Conservation (phyloP, 2,888 invertebrate species). For the Parochlus steinenii region DNA sequence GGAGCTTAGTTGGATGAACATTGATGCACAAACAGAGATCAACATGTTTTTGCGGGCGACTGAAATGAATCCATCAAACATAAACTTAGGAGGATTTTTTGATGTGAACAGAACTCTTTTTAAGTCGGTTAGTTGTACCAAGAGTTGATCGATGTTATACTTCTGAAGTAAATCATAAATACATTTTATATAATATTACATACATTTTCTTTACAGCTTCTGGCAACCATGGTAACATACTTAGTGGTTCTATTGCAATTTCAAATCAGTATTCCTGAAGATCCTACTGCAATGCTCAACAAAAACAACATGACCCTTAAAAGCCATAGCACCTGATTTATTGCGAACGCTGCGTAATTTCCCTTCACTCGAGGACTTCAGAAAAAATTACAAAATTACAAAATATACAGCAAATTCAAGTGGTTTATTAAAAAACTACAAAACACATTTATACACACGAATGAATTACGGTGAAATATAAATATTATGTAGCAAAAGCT, state of each 20-base stretch:
- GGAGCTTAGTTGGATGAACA: conserved; percentile 54
- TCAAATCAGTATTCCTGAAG: conserved; percentile 58
- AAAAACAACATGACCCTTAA: conserved; percentile 6
- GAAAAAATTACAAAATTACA: too few species aligned
- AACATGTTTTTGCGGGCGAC: conserved; percentile 61
- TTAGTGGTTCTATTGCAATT: conserved; percentile 56
- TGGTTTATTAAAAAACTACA: too few species aligned
- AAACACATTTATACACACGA: too few species aligned
- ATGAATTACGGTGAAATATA: too few species aligned
- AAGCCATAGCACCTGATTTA: conserved; percentile 4
- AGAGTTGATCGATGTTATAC: conserved; percentile 5
- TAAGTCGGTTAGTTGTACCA: conserved; percentile 40
- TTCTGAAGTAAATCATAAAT: background rate
- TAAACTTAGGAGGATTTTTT: conserved; percentile 56
- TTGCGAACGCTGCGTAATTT: too few species aligned
- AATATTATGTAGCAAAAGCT: too few species aligned
- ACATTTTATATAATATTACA: background rate
- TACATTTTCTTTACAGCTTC: conserved; percentile 30
- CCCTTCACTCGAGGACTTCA: too few species aligned
- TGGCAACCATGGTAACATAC: conserved; percentile 63
- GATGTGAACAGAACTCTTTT: conserved; percentile 54
- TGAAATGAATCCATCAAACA: conserved; percentile 59
- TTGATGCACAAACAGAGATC: conserved; percentile 53
- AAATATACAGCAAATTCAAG: too few species aligned
- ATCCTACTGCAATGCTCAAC: conserved; percentile 16